phyloP scores from a whole-genome alignment of 2,797 vertebrate genomes.

The Eospalax fontanierii region DNA sequence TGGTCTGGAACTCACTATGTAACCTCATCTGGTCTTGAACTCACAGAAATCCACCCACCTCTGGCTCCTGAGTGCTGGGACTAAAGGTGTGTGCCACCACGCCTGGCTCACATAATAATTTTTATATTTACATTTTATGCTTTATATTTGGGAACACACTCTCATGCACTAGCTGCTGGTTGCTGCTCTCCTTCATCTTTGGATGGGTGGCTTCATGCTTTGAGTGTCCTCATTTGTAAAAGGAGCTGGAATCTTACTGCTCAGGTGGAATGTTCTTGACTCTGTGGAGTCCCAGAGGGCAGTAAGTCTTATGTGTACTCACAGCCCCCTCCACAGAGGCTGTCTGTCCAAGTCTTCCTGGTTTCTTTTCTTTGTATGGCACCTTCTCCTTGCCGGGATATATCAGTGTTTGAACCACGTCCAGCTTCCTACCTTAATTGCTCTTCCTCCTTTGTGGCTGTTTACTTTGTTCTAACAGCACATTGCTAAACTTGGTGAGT shows the following conservation, averaged over 20 bases:
- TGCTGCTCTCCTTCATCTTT: not conserved
- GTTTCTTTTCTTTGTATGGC: too few relatives aligned
- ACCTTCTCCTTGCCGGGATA: not conserved
- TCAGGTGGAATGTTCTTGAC: not conserved
- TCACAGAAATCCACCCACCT: too few relatives aligned
- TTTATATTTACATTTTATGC: too few relatives aligned
- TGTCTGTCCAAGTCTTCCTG: accelerated
- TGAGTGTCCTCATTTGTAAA: not conserved
- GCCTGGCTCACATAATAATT: too few relatives aligned
- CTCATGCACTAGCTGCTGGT: not conserved
- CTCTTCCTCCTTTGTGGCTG: not conserved
- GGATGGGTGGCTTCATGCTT: not conserved
- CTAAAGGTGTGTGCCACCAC: too few relatives aligned
- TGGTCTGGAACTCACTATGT: too few relatives aligned
- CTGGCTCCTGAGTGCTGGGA: too few relatives aligned
- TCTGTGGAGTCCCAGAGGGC: not conserved
- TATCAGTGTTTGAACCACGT: not conserved
- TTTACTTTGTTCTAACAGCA: not conserved
- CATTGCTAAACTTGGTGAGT: not conserved
- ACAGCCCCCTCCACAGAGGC: too few relatives aligned
- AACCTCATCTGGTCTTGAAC: too few relatives aligned
- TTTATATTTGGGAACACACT: not conserved
- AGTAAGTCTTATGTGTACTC: not conserved
- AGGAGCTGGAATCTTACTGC: not conserved
- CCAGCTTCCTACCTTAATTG: not conserved